Evolutionary conservation across 2,888 invertebrate species (phyloP), one percentile per base, ranked within the genome.

Genomic region (Limenitis camilla): DNA sequence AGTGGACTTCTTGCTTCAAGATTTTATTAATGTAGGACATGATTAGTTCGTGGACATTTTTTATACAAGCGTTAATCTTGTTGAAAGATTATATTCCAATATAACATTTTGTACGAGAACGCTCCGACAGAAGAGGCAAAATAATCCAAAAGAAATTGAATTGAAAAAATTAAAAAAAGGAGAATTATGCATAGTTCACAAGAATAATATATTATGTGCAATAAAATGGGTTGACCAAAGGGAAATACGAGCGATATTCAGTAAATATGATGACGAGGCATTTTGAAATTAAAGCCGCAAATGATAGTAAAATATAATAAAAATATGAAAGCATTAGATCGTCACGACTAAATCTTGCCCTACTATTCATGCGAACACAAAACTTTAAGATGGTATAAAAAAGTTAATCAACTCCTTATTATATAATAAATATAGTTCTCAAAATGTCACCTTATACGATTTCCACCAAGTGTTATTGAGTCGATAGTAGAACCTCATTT

Each of bases 161-260:
- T 31, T n/a, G 30, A 33, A 32, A 11, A 58, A 53, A 50, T 49
- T 55, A 50, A 55, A 58, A 46, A 54, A 49, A 49, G 55, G 55
- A 29, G 58, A 55, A 49, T 42, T 55, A 32, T 52, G 53, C 30
- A 55, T 55, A 19, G 31, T 28, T 10, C 54, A 58, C 30, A 55
- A 55, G 33, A 58, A 58, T 55, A 55, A 55, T 56, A 33, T 52
- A 6, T 58, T 55, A 40, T 35, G 44, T 64, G 63, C 48, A 45
- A 67, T n/a, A n/a, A n/a, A n/a, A n/a, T n/a, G n/a, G n/a, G n/a
- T n/a, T n/a, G n/a, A n/a, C n/a, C n/a, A n/a, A n/a, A n/a, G n/a
- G 43, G 66, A 68, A 28, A 61, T 71, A 6, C 43, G 51, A 40
- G 63, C 61, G 31, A 67, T 70, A 9, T 60, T 64, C 11, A 68